Conservation (phyloP, 2,888 invertebrate genomes). For the Philereme vetulata region DNA sequence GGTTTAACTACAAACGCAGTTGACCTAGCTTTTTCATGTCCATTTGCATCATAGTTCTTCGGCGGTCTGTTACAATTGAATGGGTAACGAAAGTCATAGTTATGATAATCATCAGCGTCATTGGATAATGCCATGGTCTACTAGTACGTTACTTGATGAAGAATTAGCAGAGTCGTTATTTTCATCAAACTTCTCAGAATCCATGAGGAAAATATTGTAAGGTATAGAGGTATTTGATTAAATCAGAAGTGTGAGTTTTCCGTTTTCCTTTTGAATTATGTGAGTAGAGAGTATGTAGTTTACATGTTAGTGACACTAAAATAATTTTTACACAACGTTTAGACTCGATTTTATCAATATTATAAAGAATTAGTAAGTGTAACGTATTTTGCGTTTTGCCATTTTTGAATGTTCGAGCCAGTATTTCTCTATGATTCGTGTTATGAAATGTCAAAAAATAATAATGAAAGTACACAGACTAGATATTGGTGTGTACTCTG, state of each 20-base stretch:
- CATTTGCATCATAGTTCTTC: slow-evolving; percentile 9
- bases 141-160: slow-evolving; percentile 16
- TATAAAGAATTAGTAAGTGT: neutral
- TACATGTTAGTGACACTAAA: slow-evolving; percentile 10
- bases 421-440: neutral
- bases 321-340: slow-evolving; percentile 8
- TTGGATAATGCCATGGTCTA: slow-evolving; percentile 3
- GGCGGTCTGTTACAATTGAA: slow-evolving; percentile 18
- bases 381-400: slow-evolving; percentile 16
- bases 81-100: slow-evolving; percentile 20
- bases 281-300: neutral
- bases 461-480: too few species aligned
- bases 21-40: slow-evolving; percentile 5
- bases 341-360: slow-evolving; percentile 1
- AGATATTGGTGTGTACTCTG: too few species aligned
- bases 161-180: slow-evolving; percentile 20
- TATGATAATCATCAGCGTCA: slow-evolving; percentile 21
- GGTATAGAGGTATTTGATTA: neutral
- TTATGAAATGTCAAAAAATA: too few species aligned
- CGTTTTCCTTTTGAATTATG: neutral
- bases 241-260: neutral
- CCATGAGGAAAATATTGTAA: slow-evolving; percentile 16
- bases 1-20: slow-evolving; percentile 3
- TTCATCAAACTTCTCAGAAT: slow-evolving; percentile 23
- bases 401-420: slow-evolving; percentile 46